Evolutionary conservation across 2,113 vertebrate species (phyloP).

Genomic region (Trochalopteron elliotii): DNA sequence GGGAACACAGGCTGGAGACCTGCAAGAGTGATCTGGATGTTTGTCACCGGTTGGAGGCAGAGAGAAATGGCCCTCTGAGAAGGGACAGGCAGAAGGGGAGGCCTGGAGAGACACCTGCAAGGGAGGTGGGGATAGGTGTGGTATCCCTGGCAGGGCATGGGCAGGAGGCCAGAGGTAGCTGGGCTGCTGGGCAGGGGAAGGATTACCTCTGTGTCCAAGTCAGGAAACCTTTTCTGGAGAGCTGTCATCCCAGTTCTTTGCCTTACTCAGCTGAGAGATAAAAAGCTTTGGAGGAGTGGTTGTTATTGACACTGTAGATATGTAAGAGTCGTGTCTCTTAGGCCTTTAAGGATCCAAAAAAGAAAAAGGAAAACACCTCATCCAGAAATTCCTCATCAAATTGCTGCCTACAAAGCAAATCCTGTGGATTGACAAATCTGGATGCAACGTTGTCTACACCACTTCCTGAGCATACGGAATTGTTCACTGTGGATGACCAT

Average conservation of each 20-base stretch:
- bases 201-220: neutral
- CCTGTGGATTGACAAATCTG: neutral
- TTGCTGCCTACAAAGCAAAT: neutral
- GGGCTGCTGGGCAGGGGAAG: accelerated
- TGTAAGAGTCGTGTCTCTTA: neutral
- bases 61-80: neutral
- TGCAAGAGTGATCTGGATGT: accelerated
- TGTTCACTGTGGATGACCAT: neutral
- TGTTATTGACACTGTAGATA: neutral
- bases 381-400: neutral
- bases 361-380: neutral
- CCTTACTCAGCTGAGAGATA: neutral
- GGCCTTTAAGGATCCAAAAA: neutral
- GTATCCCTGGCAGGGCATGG: neutral
- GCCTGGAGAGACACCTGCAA: neutral
- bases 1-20: neutral
- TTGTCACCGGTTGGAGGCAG: neutral
- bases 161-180: accelerated
- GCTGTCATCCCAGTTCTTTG: neutral
- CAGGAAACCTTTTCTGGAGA: neutral
- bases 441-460: neutral
- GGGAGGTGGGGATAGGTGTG: neutral
- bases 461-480: neutral
- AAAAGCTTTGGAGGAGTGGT: neutral
- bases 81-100: neutral